Percentiles rank a stretch among this genome's conserved stretches.
phyloP scores from a whole-genome alignment of 2,888 invertebrate species.

The Bruchidius siliquastri region DNA sequence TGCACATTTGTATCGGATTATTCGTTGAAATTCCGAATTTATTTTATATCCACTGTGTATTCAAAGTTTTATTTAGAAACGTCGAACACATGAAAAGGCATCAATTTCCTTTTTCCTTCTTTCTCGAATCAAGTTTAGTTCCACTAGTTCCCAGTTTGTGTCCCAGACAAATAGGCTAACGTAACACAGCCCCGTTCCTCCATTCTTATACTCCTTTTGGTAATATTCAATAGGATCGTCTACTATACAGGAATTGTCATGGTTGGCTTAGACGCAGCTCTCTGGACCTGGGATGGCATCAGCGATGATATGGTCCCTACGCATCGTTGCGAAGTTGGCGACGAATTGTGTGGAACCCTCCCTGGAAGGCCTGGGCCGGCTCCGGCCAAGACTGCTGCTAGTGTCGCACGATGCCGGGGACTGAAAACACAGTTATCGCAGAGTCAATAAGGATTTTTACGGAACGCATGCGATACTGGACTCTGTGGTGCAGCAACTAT shows the following conservation, averaged over 20 bases:
- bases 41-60: too few species aligned
- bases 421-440: constrained; percentile 19
- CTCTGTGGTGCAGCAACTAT: too few species aligned
- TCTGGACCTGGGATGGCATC: constrained; percentile 84
- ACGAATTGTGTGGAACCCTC: constrained; percentile 11
- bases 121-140: too few species aligned
- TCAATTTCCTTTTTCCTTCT: too few species aligned
- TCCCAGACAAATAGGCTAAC: neutral
- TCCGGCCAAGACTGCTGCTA: constrained; percentile 37
- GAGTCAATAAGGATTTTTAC: too few species aligned
- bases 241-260: neutral
- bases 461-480: too few species aligned
- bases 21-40: too few species aligned
- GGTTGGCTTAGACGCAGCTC: constrained; percentile 69
- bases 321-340: constrained; percentile 54
- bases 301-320: constrained; percentile 74
- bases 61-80: too few species aligned
- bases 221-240: neutral
- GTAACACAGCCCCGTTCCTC: neutral
- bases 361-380: constrained; percentile 33
- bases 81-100: too few species aligned
- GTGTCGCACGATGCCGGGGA: constrained; percentile 24
- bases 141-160: too few species aligned
- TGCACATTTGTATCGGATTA: too few species aligned
- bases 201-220: neutral